A percentile compares a stretch with the other conserved stretches of the same genome.
Evolutionary conservation across 2,888 invertebrate genomes (phyloP).

Genomic region (Apodemia duryi): DNA sequence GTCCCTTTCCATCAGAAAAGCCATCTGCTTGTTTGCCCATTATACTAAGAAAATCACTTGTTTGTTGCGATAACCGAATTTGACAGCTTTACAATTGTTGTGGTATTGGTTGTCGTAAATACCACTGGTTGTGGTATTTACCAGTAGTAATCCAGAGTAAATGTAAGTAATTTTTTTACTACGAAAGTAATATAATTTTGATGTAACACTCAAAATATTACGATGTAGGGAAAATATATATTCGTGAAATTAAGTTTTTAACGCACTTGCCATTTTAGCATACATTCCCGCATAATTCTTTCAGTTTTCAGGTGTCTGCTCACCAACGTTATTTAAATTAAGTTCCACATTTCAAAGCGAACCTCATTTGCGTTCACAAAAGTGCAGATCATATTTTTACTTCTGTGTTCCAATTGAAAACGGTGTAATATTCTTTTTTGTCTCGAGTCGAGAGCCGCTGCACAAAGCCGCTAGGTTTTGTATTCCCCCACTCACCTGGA

Average conservation of each 20-base stretch:
- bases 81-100: too few relatives aligned
- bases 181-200: too few relatives aligned
- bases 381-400: slow-evolving; percentile 72
- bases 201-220: background rate
- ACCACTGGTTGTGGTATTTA: too few relatives aligned
- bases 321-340: slow-evolving; percentile 61
- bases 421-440: slow-evolving; percentile 72
- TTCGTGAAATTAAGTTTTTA: slow-evolving; percentile 23
- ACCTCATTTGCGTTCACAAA: slow-evolving; percentile 74
- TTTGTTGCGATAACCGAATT: too few relatives aligned
- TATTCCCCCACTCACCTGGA: slow-evolving; percentile 76
- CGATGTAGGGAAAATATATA: background rate
- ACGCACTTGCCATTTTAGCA: slow-evolving; percentile 32
- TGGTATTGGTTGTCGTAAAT: too few relatives aligned
- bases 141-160: too few relatives aligned
- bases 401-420: slow-evolving; percentile 71
- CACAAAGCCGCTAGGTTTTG: slow-evolving; percentile 66
- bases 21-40: too few relatives aligned
- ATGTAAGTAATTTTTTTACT: too few relatives aligned
- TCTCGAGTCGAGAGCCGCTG: slow-evolving; percentile 48
- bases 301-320: slow-evolving; percentile 42
- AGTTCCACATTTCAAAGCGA: slow-evolving; percentile 63
- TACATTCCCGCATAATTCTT: slow-evolving; percentile 30
- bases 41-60: too few relatives aligned
- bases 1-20: too few relatives aligned